A percentile compares a stretch with the other conserved stretches of the same genome.
Conservation (phyloP, 2,888 invertebrate genomes). For the Apamea monoglypha region DNA sequence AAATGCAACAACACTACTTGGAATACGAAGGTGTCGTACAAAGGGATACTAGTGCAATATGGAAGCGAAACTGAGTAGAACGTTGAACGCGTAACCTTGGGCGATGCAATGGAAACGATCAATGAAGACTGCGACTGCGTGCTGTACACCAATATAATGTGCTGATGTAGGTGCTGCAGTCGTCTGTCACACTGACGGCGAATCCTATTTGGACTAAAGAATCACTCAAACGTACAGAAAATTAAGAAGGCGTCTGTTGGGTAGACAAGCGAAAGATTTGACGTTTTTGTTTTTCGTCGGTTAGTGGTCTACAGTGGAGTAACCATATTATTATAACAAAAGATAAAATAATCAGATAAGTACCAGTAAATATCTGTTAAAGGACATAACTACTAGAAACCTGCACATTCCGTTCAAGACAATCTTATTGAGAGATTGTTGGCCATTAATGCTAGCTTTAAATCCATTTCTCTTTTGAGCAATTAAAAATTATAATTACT, state of each 20-base stretch:
- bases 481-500: conserved; percentile 12
- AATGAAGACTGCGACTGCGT: conserved; percentile 61
- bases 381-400: conserved; percentile 8
- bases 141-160: conserved; percentile 33
- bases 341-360: background rate
- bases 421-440: conserved; percentile 1
- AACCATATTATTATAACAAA: conserved; percentile 1
- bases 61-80: conserved; percentile 20
- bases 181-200: conserved; percentile 1
- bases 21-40: conserved; percentile 21
- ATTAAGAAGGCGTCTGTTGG: background rate
- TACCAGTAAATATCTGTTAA: background rate
- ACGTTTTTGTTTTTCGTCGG: background rate
- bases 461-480: conserved; percentile 8
- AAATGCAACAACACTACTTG: conserved; percentile 36
- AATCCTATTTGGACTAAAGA: background rate
- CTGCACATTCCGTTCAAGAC: background rate
- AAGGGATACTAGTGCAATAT: conserved; percentile 28
- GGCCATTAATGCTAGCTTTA: background rate
- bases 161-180: conserved; percentile 29
- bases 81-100: conserved; percentile 46
- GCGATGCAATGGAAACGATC: conserved; percentile 57
- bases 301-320: background rate
- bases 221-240: background rate
- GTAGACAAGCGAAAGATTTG: background rate